Base-by-base conservation (phyloP, 1,140 invertebrate species). In the Agrilus planipennis region DNA sequence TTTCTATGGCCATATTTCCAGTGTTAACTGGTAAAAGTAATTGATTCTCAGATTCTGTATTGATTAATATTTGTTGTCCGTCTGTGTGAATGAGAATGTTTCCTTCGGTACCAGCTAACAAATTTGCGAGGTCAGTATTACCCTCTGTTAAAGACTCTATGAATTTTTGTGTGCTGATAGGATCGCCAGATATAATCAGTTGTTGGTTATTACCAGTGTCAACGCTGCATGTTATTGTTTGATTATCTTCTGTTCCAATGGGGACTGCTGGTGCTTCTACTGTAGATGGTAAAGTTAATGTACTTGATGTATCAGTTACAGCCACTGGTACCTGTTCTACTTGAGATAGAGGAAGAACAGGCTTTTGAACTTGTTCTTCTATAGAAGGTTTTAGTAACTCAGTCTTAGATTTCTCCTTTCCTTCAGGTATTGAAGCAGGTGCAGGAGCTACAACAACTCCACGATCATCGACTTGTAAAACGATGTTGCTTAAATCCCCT, bases 31-130 rank as follows among this genome's bases (percentile, higher is more conserved):
- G 61, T 30, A 60, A 22, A 14, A 56, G 30, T 39, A 54, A 49
- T 43, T 53, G 56, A 36, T 47, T 49, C 23, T 55, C 49, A n/a
- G 57, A 17, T 39, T 54, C 57, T 2, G 58, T 55, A 27, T 61
- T 60, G 11, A 65, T 57, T 28, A 65, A 43, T 30, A 63, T 60
- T 40, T 64, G 61, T 44, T 65, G 61, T 1, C 57, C 58, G 28
- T 60, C 66, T 0, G 60, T 53, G 42, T 67, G 63, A 4, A 68
- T 53, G 11, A 65, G 37, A 25, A 66, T 60, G 25, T 53, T 61
- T 3, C 58, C 58, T 30, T 63, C 60, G 1, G 58, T 53, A 20
- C 42, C 51, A 1, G 59, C 58, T 15, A 63, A 37, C 12, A 63
- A 50, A 45, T 56, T 60, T 1, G 59, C 51, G 36, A 63, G 48